Base-by-base conservation (phyloP, 2,113 vertebrate species). In the Stictonetta naevosa region DNA sequence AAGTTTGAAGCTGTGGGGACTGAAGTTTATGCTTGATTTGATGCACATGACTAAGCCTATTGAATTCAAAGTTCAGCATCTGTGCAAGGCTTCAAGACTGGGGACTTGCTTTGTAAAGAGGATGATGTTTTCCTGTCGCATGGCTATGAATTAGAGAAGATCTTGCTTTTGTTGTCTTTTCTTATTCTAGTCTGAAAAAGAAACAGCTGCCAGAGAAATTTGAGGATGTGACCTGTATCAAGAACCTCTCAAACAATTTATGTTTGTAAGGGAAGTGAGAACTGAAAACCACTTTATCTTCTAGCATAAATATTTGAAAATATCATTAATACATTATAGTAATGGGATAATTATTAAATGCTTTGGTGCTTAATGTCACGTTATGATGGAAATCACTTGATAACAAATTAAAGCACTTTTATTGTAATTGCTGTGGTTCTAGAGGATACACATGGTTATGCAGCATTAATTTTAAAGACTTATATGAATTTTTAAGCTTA, bases 401-500 rank as follows among this genome's bases (percentile, higher is more conserved):
- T 94, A 91, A 79, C 83, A 94, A 96, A 95, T 93, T 95, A 95
- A 96, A 95, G 53, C 86, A 94, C 91, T 95, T 94, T 28, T 81
- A 86, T 77, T 79, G 83, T 95, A 95, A 96, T 97, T 96, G 77
- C 86, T 90, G 2, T 78, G 74, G 77, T 95, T 96, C 92, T 96
- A 83, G 93, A 96, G 93, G 78, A 83, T 92, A 95, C 91, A 92
- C 83, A 58, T 84, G 69, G 85, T 89, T 94, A 91, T 89, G 90
- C 93, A 88, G 87, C 86, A 86, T 95, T 91, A 92, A 94, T 96
- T 96, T 97, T 97, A 92, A 97, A 95, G 83, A 93, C 67, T 71
- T 95, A 69, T 86, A 83, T 93, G 83, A 87, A 93, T 96, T 96
- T 97, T 96, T 96, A 93, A 97, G 92, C 89, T 97, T 88, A 96